Evolutionary conservation across 2,113 vertebrate genomes (phyloP).

Genomic region (Carollia perspicillata): DNA sequence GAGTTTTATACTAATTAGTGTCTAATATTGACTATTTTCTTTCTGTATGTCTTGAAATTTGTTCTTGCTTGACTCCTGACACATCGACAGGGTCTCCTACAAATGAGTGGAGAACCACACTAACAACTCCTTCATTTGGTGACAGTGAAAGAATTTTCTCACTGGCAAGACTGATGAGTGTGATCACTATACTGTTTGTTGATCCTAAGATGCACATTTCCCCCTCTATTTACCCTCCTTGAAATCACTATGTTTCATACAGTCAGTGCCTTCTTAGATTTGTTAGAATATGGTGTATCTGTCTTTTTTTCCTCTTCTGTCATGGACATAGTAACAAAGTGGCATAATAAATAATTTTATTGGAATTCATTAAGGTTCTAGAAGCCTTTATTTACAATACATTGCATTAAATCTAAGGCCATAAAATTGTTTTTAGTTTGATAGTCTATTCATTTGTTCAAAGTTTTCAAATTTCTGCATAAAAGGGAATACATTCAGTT

Average conservation of each 20-base stretch:
- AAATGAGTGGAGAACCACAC: not conserved
- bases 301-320: not conserved
- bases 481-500: slow-evolving; percentile 46
- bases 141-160: not conserved
- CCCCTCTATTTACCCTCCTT: not conserved
- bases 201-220: not conserved
- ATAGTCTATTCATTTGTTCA: not conserved
- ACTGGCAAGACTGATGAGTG: not conserved
- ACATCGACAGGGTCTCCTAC: not conserved
- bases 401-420: not conserved
- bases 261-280: not conserved
- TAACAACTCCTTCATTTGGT: not conserved
- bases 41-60: not conserved
- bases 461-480: slow-evolving; percentile 56
- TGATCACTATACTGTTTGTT: not conserved
- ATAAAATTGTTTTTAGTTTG: not conserved
- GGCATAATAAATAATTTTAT: not conserved
- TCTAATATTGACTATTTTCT: not conserved
- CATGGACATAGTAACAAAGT: not conserved
- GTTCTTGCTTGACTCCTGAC: not conserved
- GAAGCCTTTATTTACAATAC: not conserved
- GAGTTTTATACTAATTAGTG: not conserved
- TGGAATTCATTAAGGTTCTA: not conserved
- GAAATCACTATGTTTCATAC: not conserved
- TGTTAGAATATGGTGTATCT: not conserved